A percentile compares a stretch with the other conserved stretches of the same genome.
phyloP scores from a whole-genome alignment of 2,797 vertebrate genomes.

The Staurois parvus region DNA sequence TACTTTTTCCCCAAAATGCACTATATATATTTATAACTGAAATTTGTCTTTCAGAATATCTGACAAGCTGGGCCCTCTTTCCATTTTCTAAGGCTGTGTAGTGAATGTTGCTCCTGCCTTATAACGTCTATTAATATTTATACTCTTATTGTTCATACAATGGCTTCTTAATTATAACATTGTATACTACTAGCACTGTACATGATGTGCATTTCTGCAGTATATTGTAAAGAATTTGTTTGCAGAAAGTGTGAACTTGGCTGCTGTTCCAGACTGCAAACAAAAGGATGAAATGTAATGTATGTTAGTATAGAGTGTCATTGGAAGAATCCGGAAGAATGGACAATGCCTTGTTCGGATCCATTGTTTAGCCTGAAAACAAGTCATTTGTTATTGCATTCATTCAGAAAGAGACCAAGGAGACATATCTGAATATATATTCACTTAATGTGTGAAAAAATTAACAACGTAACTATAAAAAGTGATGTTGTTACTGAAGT shows the following conservation, averaged over 20 bases:
- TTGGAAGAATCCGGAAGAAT: neutral
- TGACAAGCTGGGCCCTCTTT: too few species aligned
- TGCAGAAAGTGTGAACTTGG: neutral
- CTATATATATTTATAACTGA: too few species aligned
- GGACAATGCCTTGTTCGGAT: constrained; percentile 1
- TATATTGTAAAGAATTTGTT: neutral
- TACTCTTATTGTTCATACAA: too few species aligned
- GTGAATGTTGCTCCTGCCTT: too few species aligned
- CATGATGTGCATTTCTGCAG: neutral
- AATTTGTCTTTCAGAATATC: too few species aligned
- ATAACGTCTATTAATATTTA: too few species aligned
- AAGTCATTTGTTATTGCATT: neutral
- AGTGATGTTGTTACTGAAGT: neutral
- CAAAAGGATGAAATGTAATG: constrained; percentile 6
- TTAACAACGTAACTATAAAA: neutral
- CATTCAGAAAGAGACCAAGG: neutral
- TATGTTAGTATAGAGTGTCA: constrained; percentile 7
- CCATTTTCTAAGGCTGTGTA: too few species aligned
- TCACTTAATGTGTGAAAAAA: neutral
- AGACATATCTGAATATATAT: neutral
- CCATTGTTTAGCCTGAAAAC: neutral
- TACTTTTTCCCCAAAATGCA: too few species aligned
- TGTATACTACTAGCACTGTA: neutral
- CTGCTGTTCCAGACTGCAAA: neutral
- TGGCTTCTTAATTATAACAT: too few species aligned